Evolutionary conservation across 1,140 invertebrate species (phyloP).

Genomic region (Berghia stephanieae): DNA sequence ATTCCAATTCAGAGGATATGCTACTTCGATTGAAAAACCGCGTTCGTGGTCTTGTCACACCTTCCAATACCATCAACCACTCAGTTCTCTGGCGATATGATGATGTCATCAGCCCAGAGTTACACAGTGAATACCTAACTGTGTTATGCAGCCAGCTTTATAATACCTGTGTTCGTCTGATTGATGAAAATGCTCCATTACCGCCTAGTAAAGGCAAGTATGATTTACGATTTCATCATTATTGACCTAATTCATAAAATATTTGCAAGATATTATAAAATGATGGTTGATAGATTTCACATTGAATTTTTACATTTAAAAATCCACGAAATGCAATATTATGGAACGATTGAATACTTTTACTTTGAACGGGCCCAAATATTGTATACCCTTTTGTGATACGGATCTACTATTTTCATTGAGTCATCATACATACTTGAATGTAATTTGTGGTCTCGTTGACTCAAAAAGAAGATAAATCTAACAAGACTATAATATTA

Average conservation of each 20-base stretch:
- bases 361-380: too few species aligned
- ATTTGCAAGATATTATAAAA: too few species aligned
- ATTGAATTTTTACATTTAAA: too few species aligned
- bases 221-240: background rate
- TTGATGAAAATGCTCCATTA: slow-evolving; percentile 43
- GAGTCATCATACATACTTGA: too few species aligned
- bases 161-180: slow-evolving; percentile 38
- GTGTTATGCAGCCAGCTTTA: slow-evolving; percentile 45
- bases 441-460: too few species aligned
- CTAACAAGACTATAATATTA: too few species aligned
- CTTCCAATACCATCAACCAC: slow-evolving; percentile 46
- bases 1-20: slow-evolving; percentile 38
- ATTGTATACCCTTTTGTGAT: too few species aligned
- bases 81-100: slow-evolving; percentile 62
- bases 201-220: background rate
- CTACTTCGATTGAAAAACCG: slow-evolving; percentile 47
- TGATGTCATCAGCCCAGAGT: slow-evolving; percentile 55
- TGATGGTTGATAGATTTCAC: too few species aligned
- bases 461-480: too few species aligned
- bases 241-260: background rate
- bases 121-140: slow-evolving; percentile 57
- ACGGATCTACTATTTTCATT: too few species aligned
- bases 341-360: too few species aligned
- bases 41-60: slow-evolving; percentile 37
- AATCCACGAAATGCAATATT: too few species aligned